A percentile compares a stretch with the other conserved stretches of the same genome.
phyloP scores from a whole-genome alignment of 2,888 invertebrate species.

The Phaonia tiefii region DNA sequence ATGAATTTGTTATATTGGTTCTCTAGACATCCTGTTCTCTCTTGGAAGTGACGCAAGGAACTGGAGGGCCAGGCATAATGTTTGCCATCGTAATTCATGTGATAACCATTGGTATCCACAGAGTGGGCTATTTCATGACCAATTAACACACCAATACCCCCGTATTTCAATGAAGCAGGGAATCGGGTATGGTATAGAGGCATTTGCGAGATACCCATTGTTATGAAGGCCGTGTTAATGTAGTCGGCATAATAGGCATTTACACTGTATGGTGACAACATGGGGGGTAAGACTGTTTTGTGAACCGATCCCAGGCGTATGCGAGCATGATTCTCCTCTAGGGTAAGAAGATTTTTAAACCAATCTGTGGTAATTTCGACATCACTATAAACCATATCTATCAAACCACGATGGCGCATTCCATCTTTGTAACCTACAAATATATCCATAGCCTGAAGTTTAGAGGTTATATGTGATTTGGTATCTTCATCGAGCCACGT shows the following conservation, averaged over 20 bases:
- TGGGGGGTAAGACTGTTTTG: conserved; percentile 73
- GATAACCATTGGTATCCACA: conserved; percentile 44
- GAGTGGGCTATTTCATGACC: conserved; percentile 78
- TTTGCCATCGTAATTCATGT: conserved; percentile 74
- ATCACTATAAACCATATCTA: conserved; percentile 71
- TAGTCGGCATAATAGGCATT: conserved; percentile 78
- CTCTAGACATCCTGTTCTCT: conserved; percentile 76
- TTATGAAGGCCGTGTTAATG: conserved; percentile 75
- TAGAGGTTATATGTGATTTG: conserved; percentile 74
- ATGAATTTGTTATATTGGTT: conserved; percentile 77
- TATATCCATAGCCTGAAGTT: conserved; percentile 76
- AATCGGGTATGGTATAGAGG: conserved; percentile 74
- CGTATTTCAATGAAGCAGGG: conserved; percentile 75
- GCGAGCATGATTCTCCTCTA: conserved; percentile 73
- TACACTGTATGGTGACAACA: conserved; percentile 75
- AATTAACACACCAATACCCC: conserved; percentile 75
- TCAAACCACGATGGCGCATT: conserved; percentile 70
- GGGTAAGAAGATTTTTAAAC: conserved; percentile 71
- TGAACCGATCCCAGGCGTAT: conserved; percentile 71
- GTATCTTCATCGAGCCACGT: conserved; percentile 77
- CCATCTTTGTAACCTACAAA: conserved; percentile 76
- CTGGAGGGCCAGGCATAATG: conserved; percentile 62
- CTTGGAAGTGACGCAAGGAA: conserved; percentile 74
- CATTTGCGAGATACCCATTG: conserved; percentile 75
- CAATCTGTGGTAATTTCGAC: conserved; percentile 72